Base-by-base conservation (phyloP, 2,888 invertebrate genomes). In the Eremobia ochroleuca region DNA sequence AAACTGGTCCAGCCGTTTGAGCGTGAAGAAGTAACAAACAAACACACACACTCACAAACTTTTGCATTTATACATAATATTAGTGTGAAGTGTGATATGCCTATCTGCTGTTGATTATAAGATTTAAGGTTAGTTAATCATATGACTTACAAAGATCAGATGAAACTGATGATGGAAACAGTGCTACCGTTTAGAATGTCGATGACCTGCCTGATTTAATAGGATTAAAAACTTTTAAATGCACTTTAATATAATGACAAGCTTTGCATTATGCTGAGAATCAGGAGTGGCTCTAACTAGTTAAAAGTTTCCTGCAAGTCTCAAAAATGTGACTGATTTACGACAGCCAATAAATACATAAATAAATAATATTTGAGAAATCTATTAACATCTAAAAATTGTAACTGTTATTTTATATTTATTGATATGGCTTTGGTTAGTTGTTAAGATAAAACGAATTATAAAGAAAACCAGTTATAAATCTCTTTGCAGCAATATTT, bases 371-470 rank as follows among this genome's bases (percentile, higher is more conserved):
- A 84, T 87, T 81, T 79, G 62, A 64, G 79, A 82, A 82, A 79
- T 73, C 73, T 76, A 81, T 82, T 78, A 84, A 69, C 75, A 75
- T 76, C 64, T 15, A 71, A 76, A 74, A 58, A 72, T 66, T 31
- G 3, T 69, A 77, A 82, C 80, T 76, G 82, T 82, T 79, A 65
- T 77, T 82, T 77, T 79, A 68, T 77, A 69, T 80, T 87, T 79
- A 87, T 83, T 75, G 82, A 67, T 75, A 82, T 81, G 65, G 43
- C 43, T 75, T 79, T 81, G 65, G 43, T 34, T 72, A 69, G 83
- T 78, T 81, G 78, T 81, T 82, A 81, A 73, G 58, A 62, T 76
- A 46, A 64, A 76, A 77, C 49, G 59, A 74, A 78, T 43, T 31
- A 37, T 28, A 65, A 77, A 55, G 52, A 37, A 52, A 61, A 70